Conservation (phyloP, 2,888 invertebrate species). For the Phyto melanocephala region DNA sequence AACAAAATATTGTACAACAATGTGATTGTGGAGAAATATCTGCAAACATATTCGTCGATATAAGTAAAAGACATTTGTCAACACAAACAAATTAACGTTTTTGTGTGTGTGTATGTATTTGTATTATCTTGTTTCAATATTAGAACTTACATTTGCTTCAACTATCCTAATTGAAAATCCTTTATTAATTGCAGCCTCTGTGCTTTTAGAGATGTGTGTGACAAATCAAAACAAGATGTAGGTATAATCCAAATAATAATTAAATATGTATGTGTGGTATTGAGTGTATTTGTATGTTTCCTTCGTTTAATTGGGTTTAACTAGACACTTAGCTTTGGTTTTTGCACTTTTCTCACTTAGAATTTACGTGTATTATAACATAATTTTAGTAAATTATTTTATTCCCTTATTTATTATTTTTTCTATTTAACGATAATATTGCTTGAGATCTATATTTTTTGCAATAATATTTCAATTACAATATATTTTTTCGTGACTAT, state of each 20-base stretch:
- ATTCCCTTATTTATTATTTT: neutral
- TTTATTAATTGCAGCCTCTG: slow-evolving; percentile 1
- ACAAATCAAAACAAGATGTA: slow-evolving; percentile 18
- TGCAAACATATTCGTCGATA: neutral
- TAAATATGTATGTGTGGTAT: slow-evolving; percentile 33
- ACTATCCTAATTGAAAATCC: slow-evolving; percentile 12
- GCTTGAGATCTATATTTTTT: too few relatives aligned
- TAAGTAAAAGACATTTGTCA: neutral
- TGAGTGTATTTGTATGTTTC: neutral
- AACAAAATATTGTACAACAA: neutral
- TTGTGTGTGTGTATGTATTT: neutral
- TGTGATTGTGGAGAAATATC: neutral
- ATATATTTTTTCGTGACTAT: slow-evolving; percentile 1
- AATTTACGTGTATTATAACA: neutral
- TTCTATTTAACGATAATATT: neutral
- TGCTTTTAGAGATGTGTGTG: neutral
- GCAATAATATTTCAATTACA: neutral
- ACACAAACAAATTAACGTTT: neutral
- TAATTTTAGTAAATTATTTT: neutral
- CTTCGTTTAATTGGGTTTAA: neutral
- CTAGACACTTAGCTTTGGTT: slow-evolving; percentile 12
- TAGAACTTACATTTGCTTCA: slow-evolving; percentile 37
- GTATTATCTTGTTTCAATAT: neutral
- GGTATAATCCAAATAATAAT: slow-evolving; percentile 45
- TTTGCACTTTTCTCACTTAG: slow-evolving; percentile 10